These are phyloP conservation scores for Theonella swinhoei DNA, from an alignment of 37 sponge, comb jelly and placozoan species.

Conservation along the genomic window DNA sequence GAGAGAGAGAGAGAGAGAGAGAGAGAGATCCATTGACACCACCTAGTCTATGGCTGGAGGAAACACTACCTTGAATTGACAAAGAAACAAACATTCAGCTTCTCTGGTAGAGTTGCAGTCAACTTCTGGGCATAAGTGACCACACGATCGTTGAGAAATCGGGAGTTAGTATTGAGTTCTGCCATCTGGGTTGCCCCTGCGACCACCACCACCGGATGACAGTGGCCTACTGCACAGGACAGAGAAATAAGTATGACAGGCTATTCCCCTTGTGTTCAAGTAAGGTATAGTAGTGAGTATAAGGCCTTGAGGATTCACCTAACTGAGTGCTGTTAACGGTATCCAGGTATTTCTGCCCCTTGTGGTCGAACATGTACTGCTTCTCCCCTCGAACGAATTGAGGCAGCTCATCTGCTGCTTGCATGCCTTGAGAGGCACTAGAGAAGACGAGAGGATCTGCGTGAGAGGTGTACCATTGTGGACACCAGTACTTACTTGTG, in stretches of 20 bases:
- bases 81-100: constrained; percentile 77
- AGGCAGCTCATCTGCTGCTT: constrained; percentile 55
- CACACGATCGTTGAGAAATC: constrained; percentile 81
- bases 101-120: constrained; percentile 47
- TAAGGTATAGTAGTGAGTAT: no score
- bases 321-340: constrained; percentile 87
- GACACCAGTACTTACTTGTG: not conserved
- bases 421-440: constrained; percentile 26
- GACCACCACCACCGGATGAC: constrained; percentile 85
- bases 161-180: constrained; percentile 82
- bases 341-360: constrained; percentile 80
- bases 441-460: no score
- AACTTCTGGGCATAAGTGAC: constrained; percentile 74
- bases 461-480: no score
- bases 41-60: not conserved
- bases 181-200: constrained; percentile 82
- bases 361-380: constrained; percentile 79
- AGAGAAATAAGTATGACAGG: not conserved
- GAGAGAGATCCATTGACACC: no score
- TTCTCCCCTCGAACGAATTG: constrained; percentile 81
- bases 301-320: no score
- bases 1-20: no score
- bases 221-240: constrained; percentile 82
- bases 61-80: constrained; percentile 90
- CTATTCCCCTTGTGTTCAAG: not conserved